These are phyloP conservation scores for Periophthalmodon schlosseri DNA, from an alignment of 2,113 vertebrate genomes.

Conservation along the genomic window DNA sequence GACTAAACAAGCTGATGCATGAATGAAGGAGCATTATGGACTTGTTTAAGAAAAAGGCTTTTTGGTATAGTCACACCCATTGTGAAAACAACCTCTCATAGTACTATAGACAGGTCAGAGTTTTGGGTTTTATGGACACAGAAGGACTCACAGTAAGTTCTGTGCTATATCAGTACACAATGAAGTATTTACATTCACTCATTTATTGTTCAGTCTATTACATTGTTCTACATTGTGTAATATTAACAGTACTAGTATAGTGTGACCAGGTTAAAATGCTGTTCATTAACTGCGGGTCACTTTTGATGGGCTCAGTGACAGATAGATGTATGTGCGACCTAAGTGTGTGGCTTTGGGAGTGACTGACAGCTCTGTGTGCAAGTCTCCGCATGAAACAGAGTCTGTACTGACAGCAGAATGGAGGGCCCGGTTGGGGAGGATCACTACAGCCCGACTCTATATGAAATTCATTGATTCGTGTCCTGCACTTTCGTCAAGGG, in stretches of 20 bases:
- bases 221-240: not conserved
- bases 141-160: slow-evolving; percentile 24
- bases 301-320: not conserved
- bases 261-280: not conserved
- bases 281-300: slow-evolving; percentile 9
- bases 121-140: slow-evolving; percentile 18
- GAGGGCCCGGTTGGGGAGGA: slow-evolving; percentile 53
- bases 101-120: slow-evolving; percentile 2
- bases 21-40: slow-evolving; percentile 47
- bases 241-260: not conserved
- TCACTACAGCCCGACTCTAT: slow-evolving; percentile 30
- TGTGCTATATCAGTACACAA: not conserved
- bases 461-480: slow-evolving; percentile 18
- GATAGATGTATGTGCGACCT: slow-evolving; percentile 12
- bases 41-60: slow-evolving; percentile 41
- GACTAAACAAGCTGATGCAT: slow-evolving; percentile 38
- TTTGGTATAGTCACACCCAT: slow-evolving; percentile 47
- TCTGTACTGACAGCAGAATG: slow-evolving; percentile 59
- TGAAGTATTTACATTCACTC: slow-evolving; percentile 18
- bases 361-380: slow-evolving; percentile 56
- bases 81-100: slow-evolving; percentile 34
- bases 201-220: not conserved
- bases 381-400: slow-evolving; percentile 48
- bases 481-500: not conserved
- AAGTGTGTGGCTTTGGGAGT: slow-evolving; percentile 25